These are phyloP conservation scores for Chironomus striatipennis DNA, from an alignment of 1,140 invertebrate genomes.

Conservation along the genomic window DNA sequence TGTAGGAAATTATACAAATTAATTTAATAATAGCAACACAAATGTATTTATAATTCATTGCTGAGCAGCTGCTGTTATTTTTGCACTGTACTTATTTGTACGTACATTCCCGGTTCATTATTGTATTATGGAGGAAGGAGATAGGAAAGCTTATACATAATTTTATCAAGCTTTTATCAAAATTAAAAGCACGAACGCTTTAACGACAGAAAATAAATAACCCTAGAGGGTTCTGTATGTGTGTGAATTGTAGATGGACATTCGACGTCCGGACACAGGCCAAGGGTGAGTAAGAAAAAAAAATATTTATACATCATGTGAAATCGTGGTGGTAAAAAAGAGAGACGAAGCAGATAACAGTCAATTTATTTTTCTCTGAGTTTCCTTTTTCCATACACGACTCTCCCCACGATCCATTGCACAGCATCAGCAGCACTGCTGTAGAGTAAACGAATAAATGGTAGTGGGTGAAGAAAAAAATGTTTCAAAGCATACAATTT, in stretches of 20 bases:
- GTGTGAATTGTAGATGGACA: neutral
- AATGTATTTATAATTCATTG: too few relatives aligned
- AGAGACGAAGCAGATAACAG: neutral
- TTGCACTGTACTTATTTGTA: too few relatives aligned
- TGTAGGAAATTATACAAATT: neutral
- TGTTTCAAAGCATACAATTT: too few relatives aligned
- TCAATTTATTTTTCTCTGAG: constrained; percentile 8
- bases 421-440: neutral
- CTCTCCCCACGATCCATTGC: too few relatives aligned
- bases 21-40: neutral
- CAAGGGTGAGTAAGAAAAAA: neutral
- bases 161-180: neutral
- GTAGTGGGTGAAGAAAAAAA: too few relatives aligned
- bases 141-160: neutral
- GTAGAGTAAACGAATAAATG: neutral
- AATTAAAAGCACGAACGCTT: constrained; percentile 22
- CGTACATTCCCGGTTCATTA: too few relatives aligned
- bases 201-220: constrained; percentile 16
- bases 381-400: neutral
- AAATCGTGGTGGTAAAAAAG: neutral
- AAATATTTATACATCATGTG: constrained; percentile 16
- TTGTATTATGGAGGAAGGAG: too few relatives aligned
- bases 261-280: neutral
- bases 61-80: too few relatives aligned
- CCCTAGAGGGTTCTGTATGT: neutral